Evolutionary conservation across 2,113 vertebrate species (phyloP).

Genomic region (Mesoclemmys tuberculata): DNA sequence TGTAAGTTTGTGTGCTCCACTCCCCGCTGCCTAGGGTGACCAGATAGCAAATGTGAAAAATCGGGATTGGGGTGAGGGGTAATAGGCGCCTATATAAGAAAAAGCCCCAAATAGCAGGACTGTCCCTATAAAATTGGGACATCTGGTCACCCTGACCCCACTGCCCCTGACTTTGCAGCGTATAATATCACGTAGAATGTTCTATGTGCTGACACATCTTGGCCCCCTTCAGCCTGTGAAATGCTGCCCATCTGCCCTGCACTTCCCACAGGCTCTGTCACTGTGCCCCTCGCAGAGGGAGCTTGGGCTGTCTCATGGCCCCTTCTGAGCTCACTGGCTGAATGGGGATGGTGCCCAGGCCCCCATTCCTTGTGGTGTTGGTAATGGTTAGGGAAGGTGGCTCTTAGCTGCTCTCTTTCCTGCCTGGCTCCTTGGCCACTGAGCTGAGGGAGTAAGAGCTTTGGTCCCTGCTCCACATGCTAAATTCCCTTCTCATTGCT

Average conservation of each 20-base stretch:
- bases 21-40: no score
- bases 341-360: not conserved
- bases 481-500: not conserved
- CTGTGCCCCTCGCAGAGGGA: not conserved
- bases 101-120: no score
- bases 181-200: no score
- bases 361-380: not conserved
- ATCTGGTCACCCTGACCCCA: no score
- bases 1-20: not conserved
- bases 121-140: no score
- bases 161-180: no score
- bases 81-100: no score
- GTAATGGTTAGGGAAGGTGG: not conserved
- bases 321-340: not conserved
- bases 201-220: no score
- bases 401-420: not conserved
- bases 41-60: no score
- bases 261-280: not conserved
- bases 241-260: not conserved
- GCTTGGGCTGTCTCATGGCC: not conserved
- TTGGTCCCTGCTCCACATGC: not conserved
- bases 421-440: not conserved
- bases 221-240: no score
- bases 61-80: no score
- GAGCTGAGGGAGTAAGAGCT: not conserved